Evolutionary conservation across 2,888 invertebrate genomes (phyloP).

Genomic region (Latheticus oryzae): DNA sequence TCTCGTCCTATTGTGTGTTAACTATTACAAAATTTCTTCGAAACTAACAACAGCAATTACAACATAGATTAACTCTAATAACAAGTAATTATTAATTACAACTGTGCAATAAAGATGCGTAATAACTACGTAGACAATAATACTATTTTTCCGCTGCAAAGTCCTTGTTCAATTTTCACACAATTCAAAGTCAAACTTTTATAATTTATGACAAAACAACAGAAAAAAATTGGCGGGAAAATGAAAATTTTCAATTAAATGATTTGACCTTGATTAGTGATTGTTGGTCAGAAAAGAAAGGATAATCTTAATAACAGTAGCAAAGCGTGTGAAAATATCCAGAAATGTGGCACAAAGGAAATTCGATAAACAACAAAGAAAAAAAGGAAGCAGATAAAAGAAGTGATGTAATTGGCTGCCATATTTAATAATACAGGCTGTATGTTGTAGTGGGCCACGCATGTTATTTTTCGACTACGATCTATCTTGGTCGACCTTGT

Average conservation of each 20-base stretch:
- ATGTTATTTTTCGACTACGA: conserved; percentile 40
- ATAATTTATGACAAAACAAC: too few species aligned
- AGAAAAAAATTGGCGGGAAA: too few species aligned
- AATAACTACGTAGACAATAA: conserved; percentile 22
- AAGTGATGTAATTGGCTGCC: conserved; percentile 40
- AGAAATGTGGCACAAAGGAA: conserved; percentile 21
- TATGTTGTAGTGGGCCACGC: conserved; percentile 30
- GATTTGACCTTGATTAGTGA: too few species aligned
- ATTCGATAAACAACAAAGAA: conserved; percentile 39
- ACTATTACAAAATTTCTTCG: conserved; percentile 25
- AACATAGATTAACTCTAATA: conserved; percentile 25
- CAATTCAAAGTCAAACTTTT: conserved; percentile 3
- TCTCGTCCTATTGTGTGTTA: too few species aligned
- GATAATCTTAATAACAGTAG: too few species aligned
- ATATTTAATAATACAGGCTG: conserved; percentile 37
- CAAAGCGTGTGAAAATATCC: conserved; percentile 13
- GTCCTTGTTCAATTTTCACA: conserved; percentile 3
- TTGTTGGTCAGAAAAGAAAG: too few species aligned
- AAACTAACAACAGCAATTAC: conserved; percentile 14
- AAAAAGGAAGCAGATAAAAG: conserved; percentile 39
- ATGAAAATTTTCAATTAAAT: too few species aligned
- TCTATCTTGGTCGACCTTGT: conserved; percentile 40
- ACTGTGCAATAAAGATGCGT: conserved; percentile 29
- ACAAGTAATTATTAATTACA: conserved; percentile 30
- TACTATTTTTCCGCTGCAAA: conserved; percentile 9